These are phyloP conservation scores for Diadophis punctatus DNA, from an alignment of 2,113 vertebrate species.

Conservation along the genomic window DNA sequence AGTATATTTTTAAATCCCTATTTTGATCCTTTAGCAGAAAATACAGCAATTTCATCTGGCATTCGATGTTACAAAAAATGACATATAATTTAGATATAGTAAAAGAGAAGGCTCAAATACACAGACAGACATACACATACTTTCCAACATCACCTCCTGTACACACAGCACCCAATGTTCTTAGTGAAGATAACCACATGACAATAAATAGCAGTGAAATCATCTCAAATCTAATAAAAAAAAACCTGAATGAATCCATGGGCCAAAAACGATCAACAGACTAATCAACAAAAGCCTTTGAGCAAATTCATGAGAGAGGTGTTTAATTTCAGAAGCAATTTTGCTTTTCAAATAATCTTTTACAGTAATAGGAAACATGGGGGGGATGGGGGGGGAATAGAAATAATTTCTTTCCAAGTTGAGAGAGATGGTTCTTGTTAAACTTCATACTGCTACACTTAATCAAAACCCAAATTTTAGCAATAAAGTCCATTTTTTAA, in stretches of 20 bases:
- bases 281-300: not conserved
- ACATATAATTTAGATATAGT: not conserved
- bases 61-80: not conserved
- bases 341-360: not conserved
- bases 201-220: not conserved
- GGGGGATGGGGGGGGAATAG: not conserved
- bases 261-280: not conserved
- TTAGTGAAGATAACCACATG: not conserved
- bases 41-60: not conserved
- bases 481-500: not conserved
- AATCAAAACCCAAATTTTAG: not conserved
- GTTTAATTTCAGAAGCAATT: not conserved
- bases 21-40: not conserved
- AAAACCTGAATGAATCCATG: not conserved
- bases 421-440: not conserved
- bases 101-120: not conserved
- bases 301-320: not conserved
- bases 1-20: not conserved
- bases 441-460: not conserved
- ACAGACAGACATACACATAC: not conserved
- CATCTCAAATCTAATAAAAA: not conserved
- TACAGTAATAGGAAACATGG: not conserved
- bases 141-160: not conserved
- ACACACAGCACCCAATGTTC: not conserved
- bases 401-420: not conserved